Evolutionary conservation across 2,888 invertebrate genomes (phyloP).

Genomic region (Agrochola circellaris): DNA sequence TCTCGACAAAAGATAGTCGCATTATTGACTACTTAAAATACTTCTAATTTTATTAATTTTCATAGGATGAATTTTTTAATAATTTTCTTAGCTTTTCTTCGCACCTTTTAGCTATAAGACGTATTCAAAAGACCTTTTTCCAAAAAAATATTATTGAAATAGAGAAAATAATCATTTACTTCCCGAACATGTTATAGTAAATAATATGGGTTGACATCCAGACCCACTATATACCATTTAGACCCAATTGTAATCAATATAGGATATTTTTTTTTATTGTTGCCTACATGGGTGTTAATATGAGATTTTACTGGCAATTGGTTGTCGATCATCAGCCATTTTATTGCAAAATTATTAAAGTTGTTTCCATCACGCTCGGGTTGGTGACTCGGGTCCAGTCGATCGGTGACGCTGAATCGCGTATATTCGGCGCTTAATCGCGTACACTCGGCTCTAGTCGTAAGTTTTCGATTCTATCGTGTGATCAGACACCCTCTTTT

Average conservation of each 20-base stretch:
- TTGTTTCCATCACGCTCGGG: not conserved
- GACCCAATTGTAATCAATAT: slow-evolving; percentile 27
- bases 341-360: not conserved
- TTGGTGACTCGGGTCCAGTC: no score
- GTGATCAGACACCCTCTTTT: not conserved
- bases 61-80: slow-evolving; percentile 2
- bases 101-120: slow-evolving; percentile 22
- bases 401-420: not conserved
- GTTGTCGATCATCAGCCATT: not conserved
- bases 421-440: not conserved
- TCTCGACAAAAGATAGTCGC: not conserved
- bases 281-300: not conserved
- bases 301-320: not conserved
- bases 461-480: not conserved
- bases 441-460: not conserved
- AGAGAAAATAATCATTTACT: not conserved
- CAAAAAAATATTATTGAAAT: not conserved
- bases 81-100: slow-evolving; percentile 30
- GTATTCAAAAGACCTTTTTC: slow-evolving; percentile 1
- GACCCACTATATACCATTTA: slow-evolving; percentile 18
- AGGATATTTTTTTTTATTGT: slow-evolving; percentile 11
- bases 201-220: slow-evolving; percentile 3
- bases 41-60: slow-evolving; percentile 17
- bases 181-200: not conserved
- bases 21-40: slow-evolving; percentile 10